Conservation (phyloP, 2,797 vertebrate genomes). For the Astyanax mexicanus region DNA sequence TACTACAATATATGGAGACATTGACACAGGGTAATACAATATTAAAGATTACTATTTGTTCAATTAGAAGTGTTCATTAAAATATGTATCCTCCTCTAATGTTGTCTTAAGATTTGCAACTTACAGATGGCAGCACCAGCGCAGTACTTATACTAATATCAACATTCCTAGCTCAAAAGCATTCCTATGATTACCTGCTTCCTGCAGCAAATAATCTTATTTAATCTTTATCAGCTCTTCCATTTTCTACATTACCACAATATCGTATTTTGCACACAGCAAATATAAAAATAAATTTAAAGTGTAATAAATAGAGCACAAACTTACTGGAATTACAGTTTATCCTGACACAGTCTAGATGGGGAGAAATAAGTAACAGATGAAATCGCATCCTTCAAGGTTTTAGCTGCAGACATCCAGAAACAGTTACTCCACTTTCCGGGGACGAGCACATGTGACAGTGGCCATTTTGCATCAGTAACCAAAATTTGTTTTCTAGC, state of each 20-base stretch:
- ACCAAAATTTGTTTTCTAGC: not conserved
- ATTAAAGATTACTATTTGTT: too few relatives aligned
- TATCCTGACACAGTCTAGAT: conserved; percentile 99
- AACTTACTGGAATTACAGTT: conserved; percentile 99
- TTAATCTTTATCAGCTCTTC: not conserved
- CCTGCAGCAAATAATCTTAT: not conserved
- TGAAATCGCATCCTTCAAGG: conserved; percentile 99
- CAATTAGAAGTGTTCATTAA: too few relatives aligned
- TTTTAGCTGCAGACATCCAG: conserved; percentile 99
- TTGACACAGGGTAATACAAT: too few relatives aligned
- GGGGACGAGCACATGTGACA: conserved; percentile 96
- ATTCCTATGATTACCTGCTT: not conserved
- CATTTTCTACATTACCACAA: not conserved
- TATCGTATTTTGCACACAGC: not conserved
- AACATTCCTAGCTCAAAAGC: too few relatives aligned
- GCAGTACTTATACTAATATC: not conserved
- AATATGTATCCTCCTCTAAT: too few relatives aligned
- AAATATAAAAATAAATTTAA: conserved; percentile 67
- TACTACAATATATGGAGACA: too few relatives aligned
- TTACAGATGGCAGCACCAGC: not conserved
- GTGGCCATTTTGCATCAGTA: conserved; percentile 86
- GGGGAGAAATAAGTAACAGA: conserved; percentile 99
- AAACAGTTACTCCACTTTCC: conserved; percentile 97
- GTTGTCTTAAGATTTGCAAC: too few relatives aligned
- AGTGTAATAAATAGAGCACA: conserved; percentile 88